Conservation (phyloP, 2,888 invertebrate genomes). For the Vesta saturnalis region DNA sequence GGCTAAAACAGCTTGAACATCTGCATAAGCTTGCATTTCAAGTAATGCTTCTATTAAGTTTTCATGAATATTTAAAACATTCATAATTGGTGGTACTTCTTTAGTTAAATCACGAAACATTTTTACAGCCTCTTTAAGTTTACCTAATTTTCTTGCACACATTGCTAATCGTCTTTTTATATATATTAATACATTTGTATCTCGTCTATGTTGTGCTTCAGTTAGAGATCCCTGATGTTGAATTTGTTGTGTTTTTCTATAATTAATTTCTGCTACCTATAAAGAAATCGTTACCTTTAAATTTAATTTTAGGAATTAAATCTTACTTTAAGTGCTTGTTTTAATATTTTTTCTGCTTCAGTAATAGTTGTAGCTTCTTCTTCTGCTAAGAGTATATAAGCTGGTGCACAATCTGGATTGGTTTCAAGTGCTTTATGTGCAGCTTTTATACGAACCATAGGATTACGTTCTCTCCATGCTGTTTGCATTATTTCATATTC, state of each 20-base stretch:
- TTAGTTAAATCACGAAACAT: slow-evolving; percentile 97
- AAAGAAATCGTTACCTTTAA: neutral
- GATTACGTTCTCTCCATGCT: slow-evolving; percentile 96
- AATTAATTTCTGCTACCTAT: slow-evolving; percentile 52
- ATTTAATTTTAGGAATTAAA: neutral
- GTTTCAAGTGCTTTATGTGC: slow-evolving; percentile 88
- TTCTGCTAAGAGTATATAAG: slow-evolving; percentile 94
- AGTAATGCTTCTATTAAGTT: slow-evolving; percentile 94
- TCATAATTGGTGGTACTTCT: slow-evolving; percentile 95
- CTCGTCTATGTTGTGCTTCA: slow-evolving; percentile 84
- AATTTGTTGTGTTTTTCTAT: slow-evolving; percentile 80
- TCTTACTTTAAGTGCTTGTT: slow-evolving; percentile 76
- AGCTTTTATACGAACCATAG: slow-evolving; percentile 88
- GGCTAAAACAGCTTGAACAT: slow-evolving; percentile 92
- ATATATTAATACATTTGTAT: slow-evolving; percentile 94
- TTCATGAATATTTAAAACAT: slow-evolving; percentile 93
- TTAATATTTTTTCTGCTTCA: slow-evolving; percentile 86
- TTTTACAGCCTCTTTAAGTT: slow-evolving; percentile 94
- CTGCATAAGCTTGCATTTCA: slow-evolving; percentile 96
- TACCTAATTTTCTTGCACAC: slow-evolving; percentile 95
- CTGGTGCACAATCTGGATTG: slow-evolving; percentile 93
- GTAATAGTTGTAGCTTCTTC: slow-evolving; percentile 94
- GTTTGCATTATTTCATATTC: slow-evolving; percentile 96
- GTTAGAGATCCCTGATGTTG: slow-evolving; percentile 80
- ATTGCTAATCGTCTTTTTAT: slow-evolving; percentile 94